A percentile compares a stretch with the other conserved stretches of the same genome.
phyloP scores from a whole-genome alignment of 2,888 invertebrate genomes.

The Diarsia rubi region DNA sequence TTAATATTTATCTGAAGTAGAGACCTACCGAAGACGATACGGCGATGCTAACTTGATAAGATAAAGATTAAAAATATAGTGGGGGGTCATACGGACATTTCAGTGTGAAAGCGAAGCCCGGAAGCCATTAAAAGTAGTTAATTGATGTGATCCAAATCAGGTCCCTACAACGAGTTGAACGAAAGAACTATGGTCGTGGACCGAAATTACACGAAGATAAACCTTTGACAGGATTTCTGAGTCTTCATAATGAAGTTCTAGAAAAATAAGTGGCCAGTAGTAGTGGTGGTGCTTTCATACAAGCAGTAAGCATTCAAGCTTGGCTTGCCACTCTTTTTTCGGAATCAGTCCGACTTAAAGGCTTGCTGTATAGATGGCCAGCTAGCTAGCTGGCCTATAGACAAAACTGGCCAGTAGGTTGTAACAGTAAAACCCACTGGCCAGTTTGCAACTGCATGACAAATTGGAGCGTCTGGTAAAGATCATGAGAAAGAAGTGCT shows the following conservation, averaged over 20 bases:
- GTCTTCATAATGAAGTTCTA: neutral
- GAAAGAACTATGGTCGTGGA: neutral
- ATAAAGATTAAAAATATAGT: conserved; percentile 20
- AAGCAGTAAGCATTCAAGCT: too few relatives aligned
- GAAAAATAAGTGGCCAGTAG: neutral
- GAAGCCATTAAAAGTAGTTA: neutral
- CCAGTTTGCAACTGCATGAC: neutral
- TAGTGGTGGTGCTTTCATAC: neutral
- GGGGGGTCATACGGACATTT: conserved; percentile 7
- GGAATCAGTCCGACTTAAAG: too few relatives aligned
- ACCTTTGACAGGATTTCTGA: neutral
- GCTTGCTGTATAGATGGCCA: too few relatives aligned
- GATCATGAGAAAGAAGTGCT: neutral
- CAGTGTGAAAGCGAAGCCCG: neutral
- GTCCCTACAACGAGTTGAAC: neutral
- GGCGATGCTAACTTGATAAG: conserved; percentile 21
- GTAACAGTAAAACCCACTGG: too few relatives aligned
- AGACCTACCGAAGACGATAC: conserved; percentile 17
- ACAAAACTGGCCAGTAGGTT: too few relatives aligned
- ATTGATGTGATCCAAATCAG: neutral
- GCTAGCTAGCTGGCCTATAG: too few relatives aligned
- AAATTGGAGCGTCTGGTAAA: neutral
- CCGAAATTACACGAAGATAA: neutral
- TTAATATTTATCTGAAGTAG: conserved; percentile 15
- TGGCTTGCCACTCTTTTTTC: too few relatives aligned